Base-by-base conservation (phyloP, 2,888 invertebrate species). In the Entomobrya proxima region DNA sequence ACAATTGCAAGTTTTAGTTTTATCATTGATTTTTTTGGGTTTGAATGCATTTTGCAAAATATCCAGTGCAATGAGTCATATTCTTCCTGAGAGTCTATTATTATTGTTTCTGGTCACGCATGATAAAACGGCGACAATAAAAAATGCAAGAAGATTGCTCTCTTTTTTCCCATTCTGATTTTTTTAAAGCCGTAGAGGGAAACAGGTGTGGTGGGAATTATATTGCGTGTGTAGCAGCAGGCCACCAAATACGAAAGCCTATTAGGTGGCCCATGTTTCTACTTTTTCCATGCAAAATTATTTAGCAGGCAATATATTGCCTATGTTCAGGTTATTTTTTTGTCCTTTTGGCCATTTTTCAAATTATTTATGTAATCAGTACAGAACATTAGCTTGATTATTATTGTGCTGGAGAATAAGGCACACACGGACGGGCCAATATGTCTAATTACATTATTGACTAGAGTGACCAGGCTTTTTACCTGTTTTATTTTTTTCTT, bases 371-470 rank as follows among this genome's bases (percentile, higher is more conserved):
- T 61, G 30, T 61, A 32, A 61, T 61, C 61, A n/a, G 2, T n/a
- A 11, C n/a, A 13, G 15, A 27, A 55, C 24, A 61, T 61, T 61
- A 37, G 64, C 40, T 67, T 67, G 40, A 37, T 40, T 67, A 40
- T 30, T 50, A n/a, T 32, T 32, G 15, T 6, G 40, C 13, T 67
- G 40, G 24, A 9, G n/a, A n/a, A n/a, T n/a, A n/a, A n/a, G n/a
- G n/a, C n/a, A n/a, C n/a, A n/a, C n/a, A n/a, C n/a, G n/a, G n/a
- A 21, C 21, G 21, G 76, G 72, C 67, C 86, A 88, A 88, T 86
- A 85, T 86, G 88, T 88, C 88, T 86, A 81, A 86, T 88, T 85
- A 86, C 85, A n/a, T 86, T 86, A 88, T 88, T 86, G 58, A 88
- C 37, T 55, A 85, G 7, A 7, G n/a, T n/a, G n/a, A n/a, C n/a